Conservation (phyloP, 2,888 invertebrate species). For the Stratiomys singularior region DNA sequence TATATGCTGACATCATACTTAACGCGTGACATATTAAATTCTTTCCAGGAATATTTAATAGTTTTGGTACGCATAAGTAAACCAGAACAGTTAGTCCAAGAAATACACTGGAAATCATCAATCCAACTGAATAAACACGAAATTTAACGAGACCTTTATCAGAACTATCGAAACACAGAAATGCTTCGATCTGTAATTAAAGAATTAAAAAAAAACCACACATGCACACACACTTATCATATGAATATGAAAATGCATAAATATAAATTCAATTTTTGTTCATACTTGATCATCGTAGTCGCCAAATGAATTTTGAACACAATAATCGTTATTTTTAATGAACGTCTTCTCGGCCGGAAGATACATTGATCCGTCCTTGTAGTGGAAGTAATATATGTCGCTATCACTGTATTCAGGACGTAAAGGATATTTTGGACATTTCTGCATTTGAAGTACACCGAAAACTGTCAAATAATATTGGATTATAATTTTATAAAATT, state of each 20-base stretch:
- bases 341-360: slow-evolving; percentile 55
- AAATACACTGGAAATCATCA: slow-evolving; percentile 73
- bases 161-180: slow-evolving; percentile 62
- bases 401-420: slow-evolving; percentile 58
- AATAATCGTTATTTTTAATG: slow-evolving; percentile 60
- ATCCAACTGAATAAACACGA: slow-evolving; percentile 63
- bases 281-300: slow-evolving; percentile 17
- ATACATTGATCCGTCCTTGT: slow-evolving; percentile 59
- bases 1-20: slow-evolving; percentile 74
- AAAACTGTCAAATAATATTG: slow-evolving; percentile 59
- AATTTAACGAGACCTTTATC: slow-evolving; percentile 61
- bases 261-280: slow-evolving; percentile 30
- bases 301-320: slow-evolving; percentile 59
- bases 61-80: slow-evolving; percentile 72
- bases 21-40: slow-evolving; percentile 77
- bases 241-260: slow-evolving; percentile 52
- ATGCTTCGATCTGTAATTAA: slow-evolving; percentile 58
- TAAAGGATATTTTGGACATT: slow-evolving; percentile 60
- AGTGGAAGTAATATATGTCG: slow-evolving; percentile 59
- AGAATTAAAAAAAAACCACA: background rate
- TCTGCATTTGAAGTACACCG: slow-evolving; percentile 59
- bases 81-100: slow-evolving; percentile 74
- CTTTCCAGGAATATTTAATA: slow-evolving; percentile 79
- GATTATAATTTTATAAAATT: no score
- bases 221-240: slow-evolving; percentile 9